Base-by-base conservation (phyloP, 2,113 vertebrate species). In the Seriola aureovittata region DNA sequence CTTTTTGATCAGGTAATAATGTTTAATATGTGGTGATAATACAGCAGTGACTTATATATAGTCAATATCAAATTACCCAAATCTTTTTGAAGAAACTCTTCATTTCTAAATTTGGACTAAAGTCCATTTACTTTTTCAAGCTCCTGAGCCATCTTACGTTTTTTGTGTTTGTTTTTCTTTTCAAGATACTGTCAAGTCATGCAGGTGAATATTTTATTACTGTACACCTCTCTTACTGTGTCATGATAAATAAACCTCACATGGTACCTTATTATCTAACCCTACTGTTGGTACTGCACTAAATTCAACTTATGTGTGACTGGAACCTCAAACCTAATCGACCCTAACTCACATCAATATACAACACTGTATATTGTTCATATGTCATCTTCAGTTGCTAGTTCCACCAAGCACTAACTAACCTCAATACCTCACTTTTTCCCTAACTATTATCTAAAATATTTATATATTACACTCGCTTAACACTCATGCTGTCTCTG, bases 1-100 rank as follows among this genome's bases (percentile, higher is more conserved):
- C 85, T 97, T 82, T 97, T 97, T 93, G 96, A 96, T 85, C 96
- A 97, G 96, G 95, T 97, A 94, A 54, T 71, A 81, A 14, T 69
- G 21, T 70, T 36, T 16, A 38, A 32, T 44, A 60, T 59, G 23
- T 8, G 4, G 63, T 8, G 8, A 23, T 36, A 67, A 58, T 29
- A 29, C 14, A 62, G 32, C 1, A 50, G 11, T 19, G 4, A 79
- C 3, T 12, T 19, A 29, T 48, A 19, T 52, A 4, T 25, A 44
- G 11, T 58, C 4, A 55, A 38, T 63, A n/a, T 36, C 11, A 71
- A 75, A 58, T 80, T n/a, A 48, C 2, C 29, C 12, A 19, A 11
- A 17, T 21, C 11, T 29, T 40, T 69, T 70, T 42, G 10, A 44
- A 75, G 2, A 10, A 16, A 62, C n/a, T 68, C 38, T 69, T 74